These are phyloP conservation scores for Syndactyla subalaris DNA, from an alignment of 2,797 vertebrate genomes.

Conservation along the genomic window DNA sequence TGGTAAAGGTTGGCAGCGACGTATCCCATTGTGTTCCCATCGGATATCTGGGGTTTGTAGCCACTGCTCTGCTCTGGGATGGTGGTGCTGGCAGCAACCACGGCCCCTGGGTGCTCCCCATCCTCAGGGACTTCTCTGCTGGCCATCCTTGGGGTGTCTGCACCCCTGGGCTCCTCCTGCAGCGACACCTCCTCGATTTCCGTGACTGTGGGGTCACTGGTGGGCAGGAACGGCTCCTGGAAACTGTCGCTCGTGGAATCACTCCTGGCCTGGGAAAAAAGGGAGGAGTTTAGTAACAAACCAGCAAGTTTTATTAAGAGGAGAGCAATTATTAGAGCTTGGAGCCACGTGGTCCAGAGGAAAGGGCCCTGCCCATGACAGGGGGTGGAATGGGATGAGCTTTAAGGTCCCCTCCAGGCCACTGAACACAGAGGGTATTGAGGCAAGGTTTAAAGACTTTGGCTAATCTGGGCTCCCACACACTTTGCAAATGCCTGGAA, in stretches of 20 bases:
- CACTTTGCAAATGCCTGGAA: not conserved
- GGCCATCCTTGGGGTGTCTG: not conserved
- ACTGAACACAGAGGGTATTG: fast-evolving
- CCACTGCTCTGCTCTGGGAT: not conserved
- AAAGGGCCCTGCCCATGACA: too few relatives aligned
- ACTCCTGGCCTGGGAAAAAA: slow-evolving; percentile 54
- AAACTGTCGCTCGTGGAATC: not conserved
- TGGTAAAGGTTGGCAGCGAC: not conserved
- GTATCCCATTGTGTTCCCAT: not conserved
- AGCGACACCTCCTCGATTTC: slow-evolving; percentile 76
- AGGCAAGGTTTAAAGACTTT: not conserved
- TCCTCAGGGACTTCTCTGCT: not conserved
- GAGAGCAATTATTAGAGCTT: fast-evolving
- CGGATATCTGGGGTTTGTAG: slow-evolving; percentile 84
- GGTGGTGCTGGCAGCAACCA: fast-evolving
- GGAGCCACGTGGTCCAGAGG: not conserved
- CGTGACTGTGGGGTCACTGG: slow-evolving; percentile 78
- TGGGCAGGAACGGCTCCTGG: not conserved
- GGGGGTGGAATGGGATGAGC: not conserved
- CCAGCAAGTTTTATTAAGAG: fast-evolving
- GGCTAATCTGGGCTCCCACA: not conserved
- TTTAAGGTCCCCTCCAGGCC: not conserved
- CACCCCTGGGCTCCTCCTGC: not conserved
- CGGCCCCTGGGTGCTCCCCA: fast-evolving
- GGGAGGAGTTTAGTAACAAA: fast-evolving